phyloP scores from a whole-genome alignment of 2,888 invertebrate species.

The Dasypogon diadema region DNA sequence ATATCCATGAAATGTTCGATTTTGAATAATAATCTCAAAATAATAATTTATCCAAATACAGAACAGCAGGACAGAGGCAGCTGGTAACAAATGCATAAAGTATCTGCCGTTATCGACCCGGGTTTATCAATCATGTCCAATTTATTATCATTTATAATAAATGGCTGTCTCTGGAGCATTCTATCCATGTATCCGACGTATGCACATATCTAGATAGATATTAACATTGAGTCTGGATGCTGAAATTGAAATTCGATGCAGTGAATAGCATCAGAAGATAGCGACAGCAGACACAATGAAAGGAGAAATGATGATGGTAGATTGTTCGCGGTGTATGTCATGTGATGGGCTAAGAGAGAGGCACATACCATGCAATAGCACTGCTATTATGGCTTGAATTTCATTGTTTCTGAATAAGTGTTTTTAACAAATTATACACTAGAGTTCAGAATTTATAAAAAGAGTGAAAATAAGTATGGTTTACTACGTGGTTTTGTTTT shows the following conservation, averaged over 20 bases:
- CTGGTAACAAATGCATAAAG: conserved; percentile 8
- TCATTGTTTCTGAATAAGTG: background rate
- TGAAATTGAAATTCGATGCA: background rate
- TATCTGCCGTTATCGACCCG: conserved; percentile 36
- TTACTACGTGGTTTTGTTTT: background rate
- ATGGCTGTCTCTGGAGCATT: conserved; percentile 41
- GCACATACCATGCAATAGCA: background rate
- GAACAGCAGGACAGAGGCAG: conserved; percentile 6
- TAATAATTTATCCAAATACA: conserved; percentile 47
- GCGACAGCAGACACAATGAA: background rate
- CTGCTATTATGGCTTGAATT: background rate
- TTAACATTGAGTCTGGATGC: background rate
- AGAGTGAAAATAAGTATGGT: background rate
- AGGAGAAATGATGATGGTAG: background rate
- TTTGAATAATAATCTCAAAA: conserved; percentile 41
- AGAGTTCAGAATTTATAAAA: background rate
- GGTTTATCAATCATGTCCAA: conserved; percentile 51
- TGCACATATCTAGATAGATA: background rate
- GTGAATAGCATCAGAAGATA: background rate
- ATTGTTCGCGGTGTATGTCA: no score
- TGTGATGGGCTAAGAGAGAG: background rate
- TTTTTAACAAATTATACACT: background rate
- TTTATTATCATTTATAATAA: conserved; percentile 52
- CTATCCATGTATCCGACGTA: background rate
- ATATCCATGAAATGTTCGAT: background rate